Evolutionary conservation across 2,797 vertebrate genomes (phyloP).

Genomic region (Thunnus albacares): DNA sequence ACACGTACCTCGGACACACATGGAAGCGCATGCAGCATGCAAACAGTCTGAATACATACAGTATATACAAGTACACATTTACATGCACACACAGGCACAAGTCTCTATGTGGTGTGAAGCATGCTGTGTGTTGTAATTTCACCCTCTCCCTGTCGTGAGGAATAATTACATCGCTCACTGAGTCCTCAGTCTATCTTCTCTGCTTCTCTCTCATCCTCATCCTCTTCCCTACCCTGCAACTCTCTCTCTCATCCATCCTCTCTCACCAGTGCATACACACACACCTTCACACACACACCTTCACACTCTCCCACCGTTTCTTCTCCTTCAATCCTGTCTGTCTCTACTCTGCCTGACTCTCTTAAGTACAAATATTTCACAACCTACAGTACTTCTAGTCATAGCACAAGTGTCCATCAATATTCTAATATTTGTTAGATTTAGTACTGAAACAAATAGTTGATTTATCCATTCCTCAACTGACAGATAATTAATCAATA

Average conservation of each 20-base stretch:
- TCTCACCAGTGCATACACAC: conserved; percentile 3
- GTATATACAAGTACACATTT: conserved; percentile 8
- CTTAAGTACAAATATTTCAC: neutral
- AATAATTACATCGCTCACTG: conserved; percentile 84
- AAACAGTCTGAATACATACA: conserved; percentile 31
- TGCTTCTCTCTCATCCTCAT: conserved; percentile 45
- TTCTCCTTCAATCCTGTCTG: neutral
- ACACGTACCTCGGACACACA: conserved; percentile 27
- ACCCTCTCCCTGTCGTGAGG: conserved; percentile 77
- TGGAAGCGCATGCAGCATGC: conserved; percentile 11
- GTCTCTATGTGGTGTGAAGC: conserved; percentile 54
- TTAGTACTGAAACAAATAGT: neutral
- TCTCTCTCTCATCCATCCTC: conserved; percentile 10
- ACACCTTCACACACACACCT: neutral
- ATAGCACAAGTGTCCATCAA: neutral
- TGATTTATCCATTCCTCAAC: neutral
- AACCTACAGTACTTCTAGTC: neutral
- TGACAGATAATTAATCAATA: neutral
- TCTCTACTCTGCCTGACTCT: neutral
- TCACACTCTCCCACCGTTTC: neutral
- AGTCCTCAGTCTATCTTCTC: conserved; percentile 70
- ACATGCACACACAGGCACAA: conserved; percentile 36
- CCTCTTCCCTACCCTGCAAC: conserved; percentile 6
- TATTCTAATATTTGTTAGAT: neutral
- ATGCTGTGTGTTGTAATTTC: conserved; percentile 79